phyloP scores from a whole-genome alignment of 2,113 vertebrate genomes.

The Eudyptes chrysolophus region DNA sequence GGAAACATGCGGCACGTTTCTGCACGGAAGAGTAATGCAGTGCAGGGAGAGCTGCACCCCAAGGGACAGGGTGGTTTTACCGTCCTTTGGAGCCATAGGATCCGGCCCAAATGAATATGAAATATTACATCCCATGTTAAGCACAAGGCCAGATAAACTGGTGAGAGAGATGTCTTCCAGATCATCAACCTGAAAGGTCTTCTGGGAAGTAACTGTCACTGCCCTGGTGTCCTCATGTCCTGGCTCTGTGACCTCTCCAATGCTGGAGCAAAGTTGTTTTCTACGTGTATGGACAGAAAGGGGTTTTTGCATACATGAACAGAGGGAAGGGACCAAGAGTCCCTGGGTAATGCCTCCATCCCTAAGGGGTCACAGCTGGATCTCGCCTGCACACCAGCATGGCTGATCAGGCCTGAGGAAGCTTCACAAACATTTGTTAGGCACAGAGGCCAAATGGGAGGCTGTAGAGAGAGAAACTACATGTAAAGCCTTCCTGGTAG shows the following conservation, averaged over 20 bases:
- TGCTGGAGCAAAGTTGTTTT: neutral
- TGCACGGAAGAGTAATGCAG: neutral
- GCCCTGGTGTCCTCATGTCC: neutral
- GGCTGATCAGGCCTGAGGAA: neutral
- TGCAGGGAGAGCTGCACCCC: neutral
- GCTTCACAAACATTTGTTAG: neutral
- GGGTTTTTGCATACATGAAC: neutral
- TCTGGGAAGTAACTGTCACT: neutral
- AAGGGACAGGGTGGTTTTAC: neutral
- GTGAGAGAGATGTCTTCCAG: neutral
- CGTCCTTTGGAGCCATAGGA: neutral
- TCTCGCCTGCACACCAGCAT: neutral
- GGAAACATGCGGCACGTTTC: neutral
- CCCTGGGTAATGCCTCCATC: neutral
- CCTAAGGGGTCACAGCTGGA: neutral
- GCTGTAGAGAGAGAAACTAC: neutral
- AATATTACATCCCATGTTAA: conserved; percentile 11
- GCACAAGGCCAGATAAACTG: neutral
- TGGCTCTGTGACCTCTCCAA: neutral
- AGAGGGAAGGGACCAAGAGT: neutral
- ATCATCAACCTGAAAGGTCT: neutral
- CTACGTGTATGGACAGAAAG: neutral
- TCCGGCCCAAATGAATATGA: neutral
- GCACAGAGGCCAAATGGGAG: neutral
- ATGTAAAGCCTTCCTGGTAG: neutral